A percentile compares a stretch with the other conserved stretches of the same genome.
phyloP scores from a whole-genome alignment of 1,140 invertebrate species.

The Homalodisca vitripennis region DNA sequence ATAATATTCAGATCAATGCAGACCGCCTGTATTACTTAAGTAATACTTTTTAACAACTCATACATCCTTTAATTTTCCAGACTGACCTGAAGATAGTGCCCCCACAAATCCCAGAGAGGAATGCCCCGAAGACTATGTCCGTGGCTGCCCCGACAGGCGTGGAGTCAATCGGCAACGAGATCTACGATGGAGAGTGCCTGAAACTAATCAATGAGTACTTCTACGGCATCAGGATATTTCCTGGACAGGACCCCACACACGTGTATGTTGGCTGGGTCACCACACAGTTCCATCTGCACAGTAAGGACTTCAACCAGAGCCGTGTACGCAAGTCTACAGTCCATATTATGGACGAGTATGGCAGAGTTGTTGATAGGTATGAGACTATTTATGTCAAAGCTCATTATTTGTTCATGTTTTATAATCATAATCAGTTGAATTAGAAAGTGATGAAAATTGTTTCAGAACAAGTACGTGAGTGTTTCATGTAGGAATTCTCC shows the following conservation, averaged over 20 bases:
- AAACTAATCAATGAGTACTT: slow-evolving; percentile 89
- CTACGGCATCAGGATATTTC: slow-evolving; percentile 78
- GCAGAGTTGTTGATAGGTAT: slow-evolving; percentile 69
- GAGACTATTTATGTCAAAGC: slow-evolving; percentile 30
- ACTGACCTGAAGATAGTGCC: slow-evolving; percentile 64
- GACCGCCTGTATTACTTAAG: no score
- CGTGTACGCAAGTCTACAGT: slow-evolving; percentile 85
- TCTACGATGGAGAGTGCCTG: slow-evolving; percentile 82
- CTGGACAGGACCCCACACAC: slow-evolving; percentile 95
- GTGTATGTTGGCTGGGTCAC: slow-evolving; percentile 99
- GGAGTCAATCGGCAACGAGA: slow-evolving; percentile 77
- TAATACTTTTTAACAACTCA: no score
- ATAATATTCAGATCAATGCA: no score
- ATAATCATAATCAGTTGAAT: no score
- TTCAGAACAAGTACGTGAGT: no score
- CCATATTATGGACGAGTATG: slow-evolving; percentile 78
- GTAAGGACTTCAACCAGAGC: slow-evolving; percentile 86
- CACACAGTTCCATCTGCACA: slow-evolving; percentile 90
- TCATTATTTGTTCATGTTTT: no score
- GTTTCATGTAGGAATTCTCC: no score
- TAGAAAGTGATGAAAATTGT: no score
- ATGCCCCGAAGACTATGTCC: slow-evolving; percentile 65
- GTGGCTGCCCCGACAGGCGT: slow-evolving; percentile 61
- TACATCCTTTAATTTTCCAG: slow-evolving; percentile 50
- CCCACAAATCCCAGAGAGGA: slow-evolving; percentile 65